Base-by-base conservation (phyloP, 2,797 vertebrate genomes). In the Setipinna tenuifilis region DNA sequence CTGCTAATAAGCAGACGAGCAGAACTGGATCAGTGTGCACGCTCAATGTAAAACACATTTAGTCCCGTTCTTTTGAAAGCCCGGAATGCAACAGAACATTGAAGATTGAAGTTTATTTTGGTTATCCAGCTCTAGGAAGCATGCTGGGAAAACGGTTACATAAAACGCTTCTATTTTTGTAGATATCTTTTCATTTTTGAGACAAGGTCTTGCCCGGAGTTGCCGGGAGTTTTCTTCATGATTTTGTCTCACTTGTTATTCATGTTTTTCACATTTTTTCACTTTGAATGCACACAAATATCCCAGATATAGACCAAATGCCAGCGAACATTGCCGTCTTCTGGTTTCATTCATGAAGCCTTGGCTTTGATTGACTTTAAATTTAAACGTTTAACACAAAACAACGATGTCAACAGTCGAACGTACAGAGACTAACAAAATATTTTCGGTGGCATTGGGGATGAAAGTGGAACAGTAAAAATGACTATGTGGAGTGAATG, bases 91-190 rank as follows among this genome's bases (percentile, higher is more conserved):
- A 41, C 35, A 44, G 17, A 19, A 78, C 71, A n/a, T 19, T 78
- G 31, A 78, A 41, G 71, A 41, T 44, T 78, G 16, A 41, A 44
- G 71, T 78, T 78, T 78, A 78, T 78, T 78, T 78, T 78, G 31
- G 71, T 78, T 78, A 78, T 78, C 44, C 17, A 21, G 71, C 16
- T 78, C 71, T 78, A 78, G 71, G 71, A 44, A 78, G 71, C 35
- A 75, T 75, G 68, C 68, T 7, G 54, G 83, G 83, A 80, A 84
- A 84, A 59, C 57, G 46, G 28, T 80, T 80, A 84, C 68, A 46
- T 84, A 84, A 84, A 80, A 54, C 19, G 41, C 12, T n/a, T 84
- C 68, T 59, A 84, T 84, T 84, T 80, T n/a, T 78, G 71, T 78
- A 21, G 19, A 19, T 75, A 35, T 35, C 68, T 35, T 17, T 75